Evolutionary conservation across 1,140 invertebrate genomes (phyloP).

Genomic region (Colletes gigas): DNA sequence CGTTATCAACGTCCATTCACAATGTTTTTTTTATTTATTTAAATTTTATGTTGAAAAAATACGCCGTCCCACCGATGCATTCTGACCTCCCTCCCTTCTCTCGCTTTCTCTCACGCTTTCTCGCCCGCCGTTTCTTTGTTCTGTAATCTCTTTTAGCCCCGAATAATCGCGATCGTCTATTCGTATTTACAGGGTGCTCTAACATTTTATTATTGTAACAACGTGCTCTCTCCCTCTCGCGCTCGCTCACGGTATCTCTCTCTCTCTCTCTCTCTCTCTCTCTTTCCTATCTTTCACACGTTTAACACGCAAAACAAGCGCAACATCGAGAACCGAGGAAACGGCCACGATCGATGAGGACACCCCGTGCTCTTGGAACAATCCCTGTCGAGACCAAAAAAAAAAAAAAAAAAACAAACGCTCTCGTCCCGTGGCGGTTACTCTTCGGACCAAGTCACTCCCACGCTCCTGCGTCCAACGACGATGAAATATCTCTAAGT

Average conservation of each 20-base stretch:
- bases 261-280: not conserved
- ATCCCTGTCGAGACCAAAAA: no score
- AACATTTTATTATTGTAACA: not conserved
- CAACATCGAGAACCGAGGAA: not conserved
- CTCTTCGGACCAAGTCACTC: not conserved
- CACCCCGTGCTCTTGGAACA: not conserved
- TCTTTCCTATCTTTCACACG: slow-evolving; percentile 5
- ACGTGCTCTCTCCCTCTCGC: not conserved
- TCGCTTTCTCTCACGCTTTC: slow-evolving; percentile 11
- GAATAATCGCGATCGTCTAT: slow-evolving; percentile 13
- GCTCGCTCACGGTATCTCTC: not conserved
- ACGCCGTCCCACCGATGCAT: slow-evolving; percentile 9
- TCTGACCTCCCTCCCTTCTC: slow-evolving; percentile 11
- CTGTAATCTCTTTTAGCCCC: not conserved
- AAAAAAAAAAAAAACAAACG: not conserved
- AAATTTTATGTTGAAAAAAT: slow-evolving; percentile 48
- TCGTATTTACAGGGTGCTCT: slow-evolving; percentile 35
- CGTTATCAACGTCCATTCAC: slow-evolving; percentile 21
- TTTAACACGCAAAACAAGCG: slow-evolving; percentile 21
- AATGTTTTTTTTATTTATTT: not conserved
- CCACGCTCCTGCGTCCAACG: not conserved
- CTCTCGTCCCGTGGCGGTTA: no score
- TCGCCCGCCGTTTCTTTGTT: slow-evolving; percentile 36
- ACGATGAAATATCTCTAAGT: slow-evolving; percentile 42
- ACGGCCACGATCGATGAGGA: not conserved